Base-by-base conservation (phyloP, 2,888 invertebrate species). In the Polymixis lichenea region DNA sequence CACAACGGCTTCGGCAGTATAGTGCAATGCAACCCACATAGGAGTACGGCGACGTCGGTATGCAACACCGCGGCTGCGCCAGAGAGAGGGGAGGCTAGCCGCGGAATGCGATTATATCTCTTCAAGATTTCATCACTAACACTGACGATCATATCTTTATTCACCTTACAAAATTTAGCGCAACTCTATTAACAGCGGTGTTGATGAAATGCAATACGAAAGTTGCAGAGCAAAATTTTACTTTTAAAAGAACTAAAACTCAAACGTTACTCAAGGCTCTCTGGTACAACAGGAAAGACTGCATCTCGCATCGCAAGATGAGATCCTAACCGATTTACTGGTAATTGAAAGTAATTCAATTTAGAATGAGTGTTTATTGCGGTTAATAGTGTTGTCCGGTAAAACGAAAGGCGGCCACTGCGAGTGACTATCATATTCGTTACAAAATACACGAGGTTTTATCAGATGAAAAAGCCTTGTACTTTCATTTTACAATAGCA, bases 41-140 rank as follows among this genome's bases (percentile, higher is more conserved):
- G 87, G 87, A 90, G 85, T 86, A 86, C 84, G 84, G 86, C 88
- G 86, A 81, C 89, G 88, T 87, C 87, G 89, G 89, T 90, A 89
- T 91, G 92, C 91, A 92, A 91, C 89, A 88, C 83, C 82, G 86
- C 81, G 74, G 43, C 80, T 72, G 46, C 32, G 65, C 77, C 77
- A 75, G 82, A 85, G 89, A 90, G 89, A 90, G 93, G 90, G 92
- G 92, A 88, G 90, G 87, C 90, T 90, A 86, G 93, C 92, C 93
- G 94, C 93, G 92, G 94, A 95, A 95, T 95, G 93, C 91, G 91
- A 94, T 94, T 94, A 93, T 91, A 92, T 92, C 92, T 91, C 89
- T 89, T 90, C 89, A 90, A 90, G 89, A 92, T 94, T 95, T 93
- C 93, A 93, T 91, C 92, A 93, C 89, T 87, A 87, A 86, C 91